Base-by-base conservation (phyloP, 1,140 invertebrate genomes). In the Lineus longissimus region DNA sequence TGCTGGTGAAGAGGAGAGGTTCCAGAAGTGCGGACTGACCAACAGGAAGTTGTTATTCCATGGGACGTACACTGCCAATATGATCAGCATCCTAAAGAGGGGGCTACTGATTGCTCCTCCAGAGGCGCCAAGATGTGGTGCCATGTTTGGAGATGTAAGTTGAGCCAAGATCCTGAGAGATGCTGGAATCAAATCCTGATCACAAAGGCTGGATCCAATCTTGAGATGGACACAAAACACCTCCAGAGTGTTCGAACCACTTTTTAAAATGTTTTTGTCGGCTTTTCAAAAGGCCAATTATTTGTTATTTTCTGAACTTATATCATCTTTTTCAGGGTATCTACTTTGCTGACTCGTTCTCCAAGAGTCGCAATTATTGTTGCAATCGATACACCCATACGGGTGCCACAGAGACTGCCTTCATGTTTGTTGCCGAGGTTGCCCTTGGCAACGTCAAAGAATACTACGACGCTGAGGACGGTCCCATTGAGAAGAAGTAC, bases 1-100 rank as follows among this genome's bases (percentile, higher is more conserved):
- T 36, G 60, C 62, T 31, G 73, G 72, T 30, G 76, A 82, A 67
- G 65, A 73, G 23, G 67, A 72, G n/a, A 29, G 59, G 31, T 59
- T 80, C 17, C 56, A 63, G 55, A 51, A 56, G 23, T 45, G 63
- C 31, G 68, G 66, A 1, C 40, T 75, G 22, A 64, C 68, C 2
- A 82, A 83, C 63, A 73, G 74, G 55, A 73, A 70, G 62, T 66
- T 84, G 11, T 70, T 85, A 15, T 85, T 81, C 79, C 84, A 85
- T 70, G 83, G 84, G 58, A 83, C 78, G 30, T 73, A 66, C 55
- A 68, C 73, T 36, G 71, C 69, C 6, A 83, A 84, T 65, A 63
- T 84, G 22, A 69, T 84, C 6, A 80, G 76, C 41, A 83, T 84
- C 64, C 65, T 84, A 19, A 69, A 71, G 43, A 47, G 73, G 13